Conservation (phyloP, 2,888 invertebrate species). For the Ochropacha duplaris region DNA sequence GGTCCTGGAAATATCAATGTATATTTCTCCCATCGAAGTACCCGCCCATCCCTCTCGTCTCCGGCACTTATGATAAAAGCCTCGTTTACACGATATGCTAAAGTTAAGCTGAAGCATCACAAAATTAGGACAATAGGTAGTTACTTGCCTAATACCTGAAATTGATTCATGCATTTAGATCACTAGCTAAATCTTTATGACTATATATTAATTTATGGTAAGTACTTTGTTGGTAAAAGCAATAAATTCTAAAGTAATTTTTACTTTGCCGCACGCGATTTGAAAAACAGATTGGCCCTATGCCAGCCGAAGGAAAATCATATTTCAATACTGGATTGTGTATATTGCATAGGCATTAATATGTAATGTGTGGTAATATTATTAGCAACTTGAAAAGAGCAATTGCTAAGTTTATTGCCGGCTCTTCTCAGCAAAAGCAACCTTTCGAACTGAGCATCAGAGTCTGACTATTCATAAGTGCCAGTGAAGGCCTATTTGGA, state of each 20-base stretch:
- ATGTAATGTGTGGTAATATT: too few relatives aligned
- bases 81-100: constrained; percentile 33
- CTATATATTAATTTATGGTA: too few relatives aligned
- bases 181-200: background rate
- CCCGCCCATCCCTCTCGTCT: constrained; percentile 27
- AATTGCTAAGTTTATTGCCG: too few relatives aligned
- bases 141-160: background rate
- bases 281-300: constrained; percentile 56
- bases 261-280: constrained; percentile 46
- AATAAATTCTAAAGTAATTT: constrained; percentile 20
- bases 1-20: constrained; percentile 62
- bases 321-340: constrained; percentile 61
- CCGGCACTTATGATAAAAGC: constrained; percentile 41
- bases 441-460: too few relatives aligned
- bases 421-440: too few relatives aligned
- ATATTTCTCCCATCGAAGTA: constrained; percentile 37
- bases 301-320: constrained; percentile 69
- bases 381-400: too few relatives aligned
- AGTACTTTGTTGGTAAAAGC: constrained; percentile 14
- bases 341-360: constrained; percentile 22
- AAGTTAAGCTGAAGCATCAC: background rate
- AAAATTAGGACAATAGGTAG: background rate
- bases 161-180: background rate
- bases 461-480: too few relatives aligned
- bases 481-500: too few relatives aligned